Evolutionary conservation across 1,140 invertebrate species (phyloP), one percentile per base, ranked within the genome.

Genomic region (Daktulosphaira vitifoliae): DNA sequence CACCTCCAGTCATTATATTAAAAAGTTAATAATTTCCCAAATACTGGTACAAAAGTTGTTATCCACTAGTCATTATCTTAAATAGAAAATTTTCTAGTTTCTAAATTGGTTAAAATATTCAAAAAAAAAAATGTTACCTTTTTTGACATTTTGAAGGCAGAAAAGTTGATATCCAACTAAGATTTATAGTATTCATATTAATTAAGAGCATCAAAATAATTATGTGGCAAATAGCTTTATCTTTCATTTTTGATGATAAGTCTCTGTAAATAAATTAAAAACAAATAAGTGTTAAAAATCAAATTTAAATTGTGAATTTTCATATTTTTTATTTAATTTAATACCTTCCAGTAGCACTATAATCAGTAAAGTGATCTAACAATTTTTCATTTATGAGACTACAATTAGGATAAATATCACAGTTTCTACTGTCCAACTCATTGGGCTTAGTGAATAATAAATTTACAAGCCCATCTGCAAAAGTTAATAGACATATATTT

Each of bases 141-240:
- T 48, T 62, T 48, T 62, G 56, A n/a, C 42, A 18, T 26, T 16
- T 29, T 33, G 0, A 1, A 23, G 42, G 56, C 2, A 62, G 42
- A 48, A 48, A 62, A 29, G 39, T 5, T 33, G 56, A 48, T 15
- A 62, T n/a, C 26, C 42, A 46, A 29, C 6, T 33, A 4, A 62
- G 29, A 5, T 62, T 39, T 15, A 62, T 15, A 15, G 4, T 5
- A 33, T 26, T 33, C 42, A 33, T 23, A 15, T 62, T 62, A 13
- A 48, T 48, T 22, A 62, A n/a, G 26, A 62, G 2, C 42, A 62
- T 20, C 18, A 62, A 29, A 46, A 62, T 62, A 33, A 62, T 48
- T 62, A 62, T 48, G 29, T 62, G 42, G 20, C 56, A 62, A 15
- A 62, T 16, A 22, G 42, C 25, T 48, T 62, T 62, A 44, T 62